Evolutionary conservation across 2,797 vertebrate species (phyloP), one percentile per base, ranked within the genome.

Genomic region (Ficedula albicollis): DNA sequence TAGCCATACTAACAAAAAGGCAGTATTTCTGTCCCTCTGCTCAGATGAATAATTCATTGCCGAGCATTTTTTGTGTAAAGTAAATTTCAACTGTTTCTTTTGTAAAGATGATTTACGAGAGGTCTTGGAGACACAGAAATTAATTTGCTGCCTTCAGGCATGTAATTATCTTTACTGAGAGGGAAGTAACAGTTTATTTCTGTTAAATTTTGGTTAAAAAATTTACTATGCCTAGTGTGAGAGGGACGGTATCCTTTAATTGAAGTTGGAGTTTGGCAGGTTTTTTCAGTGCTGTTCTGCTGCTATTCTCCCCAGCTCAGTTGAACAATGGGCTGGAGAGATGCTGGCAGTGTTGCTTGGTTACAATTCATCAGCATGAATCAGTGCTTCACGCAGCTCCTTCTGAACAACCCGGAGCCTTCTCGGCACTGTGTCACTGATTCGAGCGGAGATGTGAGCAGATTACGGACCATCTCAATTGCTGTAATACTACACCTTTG

Each of bases 301-400:
- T 80, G 59, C 63, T 75, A 3, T 95, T 97, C 80, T 96, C 93
- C 80, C 68, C 76, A 78, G 90, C 85, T 94, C 91, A 49, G 80
- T 12, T 13, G 67, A 96, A 97, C 93, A 97, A 97, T 91, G 87
- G 83, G 39, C 82, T 92, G 88, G 67, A 85, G 69, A 78, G 89
- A 97, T 96, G 96, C 95, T 94, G 91, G 90, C 64, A 69, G 76
- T 77, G 97, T 97, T 96, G 96, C 97, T 83, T 97, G 80, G 97
- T 96, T 96, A 96, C 97, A 95, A 90, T 97, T 97, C 95, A 93
- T 92, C 87, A 59, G 70, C 5, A 5, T 91, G 96, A 97, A 94
- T 91, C 96, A 89, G 66, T 75, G 90, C 79, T 94, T 59, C 84
- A 75, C 9, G 27, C 10, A 10, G 92, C 93, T 95, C 83, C 79